Conservation (phyloP, 2,113 vertebrate species). For the Hippocampus comes region DNA sequence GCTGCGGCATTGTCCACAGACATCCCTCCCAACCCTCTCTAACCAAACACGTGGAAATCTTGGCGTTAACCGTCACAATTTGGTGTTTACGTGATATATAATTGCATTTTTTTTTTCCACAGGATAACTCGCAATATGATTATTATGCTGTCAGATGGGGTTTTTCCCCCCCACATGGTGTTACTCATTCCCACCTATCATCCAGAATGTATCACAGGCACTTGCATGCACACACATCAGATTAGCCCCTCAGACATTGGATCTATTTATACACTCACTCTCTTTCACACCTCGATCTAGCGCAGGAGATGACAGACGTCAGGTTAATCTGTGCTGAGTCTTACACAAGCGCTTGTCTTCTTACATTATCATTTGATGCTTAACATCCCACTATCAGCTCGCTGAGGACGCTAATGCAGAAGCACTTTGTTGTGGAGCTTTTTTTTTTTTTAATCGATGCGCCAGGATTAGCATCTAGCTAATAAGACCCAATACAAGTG, state of each 20-base stretch:
- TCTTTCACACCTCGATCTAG: slow-evolving; percentile 51
- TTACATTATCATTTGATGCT: slow-evolving; percentile 53
- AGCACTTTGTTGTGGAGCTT: slow-evolving; percentile 14
- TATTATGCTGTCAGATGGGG: slow-evolving; percentile 21
- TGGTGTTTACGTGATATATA: slow-evolving; percentile 39
- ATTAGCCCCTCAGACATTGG: slow-evolving; percentile 56
- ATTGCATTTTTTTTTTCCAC: slow-evolving; percentile 24
- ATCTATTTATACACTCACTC: slow-evolving; percentile 59
- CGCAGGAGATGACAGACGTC: slow-evolving; percentile 61
- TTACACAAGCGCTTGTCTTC: slow-evolving; percentile 65
- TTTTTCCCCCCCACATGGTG: slow-evolving; percentile 31
- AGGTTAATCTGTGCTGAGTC: slow-evolving; percentile 70
- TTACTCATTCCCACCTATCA: slow-evolving; percentile 30
- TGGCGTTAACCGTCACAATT: slow-evolving; percentile 20
- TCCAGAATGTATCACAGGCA: slow-evolving; percentile 26
- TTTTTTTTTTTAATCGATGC: too few species aligned
- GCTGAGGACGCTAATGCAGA: slow-evolving; percentile 21
- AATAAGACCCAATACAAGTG: not conserved
- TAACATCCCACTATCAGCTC: slow-evolving; percentile 55
- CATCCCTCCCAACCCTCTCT: slow-evolving; percentile 18
- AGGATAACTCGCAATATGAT: slow-evolving; percentile 27
- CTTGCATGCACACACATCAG: slow-evolving; percentile 43
- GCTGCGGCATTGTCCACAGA: slow-evolving; percentile 24
- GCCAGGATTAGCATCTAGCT: not conserved
- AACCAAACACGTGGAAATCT: not conserved